phyloP scores from a whole-genome alignment of 2,113 vertebrate genomes.

The Lamprotornis superbus region DNA sequence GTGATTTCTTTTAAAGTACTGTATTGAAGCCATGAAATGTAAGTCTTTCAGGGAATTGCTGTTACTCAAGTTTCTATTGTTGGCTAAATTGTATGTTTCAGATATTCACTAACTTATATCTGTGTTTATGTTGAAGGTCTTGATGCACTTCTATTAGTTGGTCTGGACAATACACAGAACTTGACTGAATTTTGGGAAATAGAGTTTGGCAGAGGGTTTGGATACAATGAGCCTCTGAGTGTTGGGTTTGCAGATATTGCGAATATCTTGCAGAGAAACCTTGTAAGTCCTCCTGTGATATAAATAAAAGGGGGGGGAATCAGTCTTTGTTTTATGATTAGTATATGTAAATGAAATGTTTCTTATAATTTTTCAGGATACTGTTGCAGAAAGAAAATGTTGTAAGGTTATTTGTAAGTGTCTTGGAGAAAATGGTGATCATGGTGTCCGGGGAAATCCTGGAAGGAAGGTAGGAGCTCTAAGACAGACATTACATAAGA shows the following conservation, averaged over 20 bases:
- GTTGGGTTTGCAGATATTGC: conserved; percentile 76
- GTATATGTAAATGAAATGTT: neutral
- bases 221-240: conserved; percentile 75
- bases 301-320: neutral
- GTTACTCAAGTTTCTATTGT: neutral
- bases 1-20: neutral
- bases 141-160: conserved; percentile 78
- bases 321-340: neutral
- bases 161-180: conserved; percentile 74
- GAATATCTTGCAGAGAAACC: conserved; percentile 74
- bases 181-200: conserved; percentile 78
- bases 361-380: conserved; percentile 69
- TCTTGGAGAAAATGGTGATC: conserved; percentile 76
- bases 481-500: neutral
- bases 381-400: conserved; percentile 79
- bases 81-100: neutral
- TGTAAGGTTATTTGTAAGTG: conserved; percentile 82
- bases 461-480: conserved; percentile 78
- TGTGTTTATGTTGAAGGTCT: conserved; percentile 72
- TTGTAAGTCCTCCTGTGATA: conserved; percentile 75
- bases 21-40: neutral
- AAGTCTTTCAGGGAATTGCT: neutral
- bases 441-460: conserved; percentile 66
- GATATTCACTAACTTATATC: neutral
- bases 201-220: conserved; percentile 88